A percentile compares a stretch with the other conserved stretches of the same genome.
phyloP scores from a whole-genome alignment of 92 coral and sea anemone genomes.

The Zoanthus sociatus region DNA sequence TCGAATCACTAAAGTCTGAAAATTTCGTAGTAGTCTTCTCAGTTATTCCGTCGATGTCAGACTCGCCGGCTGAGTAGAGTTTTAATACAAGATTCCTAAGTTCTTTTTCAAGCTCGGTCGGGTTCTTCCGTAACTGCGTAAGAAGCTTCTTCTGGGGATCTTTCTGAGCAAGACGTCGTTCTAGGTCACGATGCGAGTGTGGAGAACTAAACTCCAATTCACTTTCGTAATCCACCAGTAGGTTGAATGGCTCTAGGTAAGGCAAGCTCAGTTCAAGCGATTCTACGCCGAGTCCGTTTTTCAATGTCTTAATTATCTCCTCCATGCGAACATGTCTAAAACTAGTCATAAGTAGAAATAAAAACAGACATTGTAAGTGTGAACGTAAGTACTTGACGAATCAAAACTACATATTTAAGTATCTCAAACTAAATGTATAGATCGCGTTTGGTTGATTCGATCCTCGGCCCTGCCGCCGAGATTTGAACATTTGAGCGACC shows the following conservation, averaged over 20 bases:
- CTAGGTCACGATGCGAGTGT: slow-evolving; percentile 31
- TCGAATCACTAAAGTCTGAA: not conserved
- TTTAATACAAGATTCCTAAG: slow-evolving; percentile 72
- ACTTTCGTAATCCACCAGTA: slow-evolving; percentile 66
- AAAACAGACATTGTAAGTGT: too few species aligned
- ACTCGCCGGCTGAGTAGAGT: slow-evolving; percentile 74
- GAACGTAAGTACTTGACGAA: too few species aligned
- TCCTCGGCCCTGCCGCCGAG: too few species aligned
- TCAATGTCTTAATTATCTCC: slow-evolving; percentile 59
- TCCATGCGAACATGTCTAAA: slow-evolving; percentile 82
- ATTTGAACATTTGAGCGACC: too few species aligned
- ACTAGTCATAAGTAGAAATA: not conserved
- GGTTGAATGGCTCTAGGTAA: slow-evolving; percentile 67
- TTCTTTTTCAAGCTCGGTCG: slow-evolving; percentile 75
- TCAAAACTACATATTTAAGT: too few species aligned
- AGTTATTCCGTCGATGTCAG: slow-evolving; percentile 2
- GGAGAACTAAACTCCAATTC: slow-evolving; percentile 64
- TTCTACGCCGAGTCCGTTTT: slow-evolving; percentile 54
- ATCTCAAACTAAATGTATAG: too few species aligned
- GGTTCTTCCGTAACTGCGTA: slow-evolving; percentile 74
- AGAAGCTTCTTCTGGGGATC: slow-evolving; percentile 61
- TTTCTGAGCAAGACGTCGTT: slow-evolving; percentile 39
- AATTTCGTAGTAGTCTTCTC: not conserved
- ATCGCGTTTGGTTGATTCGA: too few species aligned
- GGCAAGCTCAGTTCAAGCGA: slow-evolving; percentile 59